Conservation (phyloP, 2,888 invertebrate genomes). For the Torymus tubicola region DNA sequence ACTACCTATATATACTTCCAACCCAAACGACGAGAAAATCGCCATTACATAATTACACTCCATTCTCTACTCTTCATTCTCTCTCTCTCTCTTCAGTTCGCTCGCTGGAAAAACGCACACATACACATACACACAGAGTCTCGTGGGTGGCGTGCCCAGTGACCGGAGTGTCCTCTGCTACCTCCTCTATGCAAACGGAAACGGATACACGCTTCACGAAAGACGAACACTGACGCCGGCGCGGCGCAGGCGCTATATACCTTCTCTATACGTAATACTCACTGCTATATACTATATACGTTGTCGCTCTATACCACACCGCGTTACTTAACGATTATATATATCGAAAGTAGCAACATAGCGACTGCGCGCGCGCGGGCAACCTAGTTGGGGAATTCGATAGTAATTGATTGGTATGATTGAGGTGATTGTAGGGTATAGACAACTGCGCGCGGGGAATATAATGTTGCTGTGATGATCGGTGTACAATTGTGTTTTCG, state of each 20-base stretch:
- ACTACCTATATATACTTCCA: not conserved
- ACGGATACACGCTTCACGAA: conserved; percentile 75
- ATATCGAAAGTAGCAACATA: conserved; percentile 32
- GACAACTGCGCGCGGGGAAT: too few species aligned
- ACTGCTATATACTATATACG: too few species aligned
- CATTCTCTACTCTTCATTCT: too few species aligned
- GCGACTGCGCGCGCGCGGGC: not conserved
- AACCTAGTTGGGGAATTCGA: not conserved
- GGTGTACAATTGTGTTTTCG: too few species aligned
- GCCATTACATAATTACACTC: conserved; percentile 63
- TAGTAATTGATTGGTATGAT: conserved; percentile 14
- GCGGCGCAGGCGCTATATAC: not conserved
- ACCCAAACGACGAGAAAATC: conserved; percentile 20
- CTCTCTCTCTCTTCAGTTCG: too few species aligned
- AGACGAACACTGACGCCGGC: conserved; percentile 63
- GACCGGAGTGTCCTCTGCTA: conserved; percentile 70
- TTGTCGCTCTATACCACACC: not conserved
- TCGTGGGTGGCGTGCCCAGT: conserved; percentile 62
- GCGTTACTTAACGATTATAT: conserved; percentile 39
- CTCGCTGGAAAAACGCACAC: not conserved
- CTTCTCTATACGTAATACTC: conserved; percentile 34
- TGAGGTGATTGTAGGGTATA: not conserved
- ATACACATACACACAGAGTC: too few species aligned
- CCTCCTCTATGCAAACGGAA: conserved; percentile 67
- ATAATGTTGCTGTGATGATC: too few species aligned